Evolutionary conservation across 1,140 invertebrate species (phyloP).

Genomic region (Calephelis virginiensis): DNA sequence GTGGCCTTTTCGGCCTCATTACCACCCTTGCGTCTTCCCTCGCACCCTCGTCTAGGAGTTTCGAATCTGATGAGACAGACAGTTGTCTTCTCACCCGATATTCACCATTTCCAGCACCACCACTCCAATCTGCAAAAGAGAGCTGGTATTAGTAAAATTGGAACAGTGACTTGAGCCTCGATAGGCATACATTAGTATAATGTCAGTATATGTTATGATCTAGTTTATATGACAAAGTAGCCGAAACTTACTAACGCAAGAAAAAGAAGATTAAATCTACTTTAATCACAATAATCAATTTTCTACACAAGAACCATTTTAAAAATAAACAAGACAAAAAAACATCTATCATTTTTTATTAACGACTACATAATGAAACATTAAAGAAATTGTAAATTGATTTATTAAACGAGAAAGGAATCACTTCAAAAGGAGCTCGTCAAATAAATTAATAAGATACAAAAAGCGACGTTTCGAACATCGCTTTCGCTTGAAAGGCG

Average conservation of each 20-base stretch:
- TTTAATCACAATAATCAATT: no score
- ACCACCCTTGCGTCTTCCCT: constrained; percentile 91
- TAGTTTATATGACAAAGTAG: no score
- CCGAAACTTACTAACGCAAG: no score
- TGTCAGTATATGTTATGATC: no score
- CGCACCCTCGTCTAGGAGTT: constrained; percentile 92
- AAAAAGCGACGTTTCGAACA: constrained; percentile 35
- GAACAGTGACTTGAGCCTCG: no score
- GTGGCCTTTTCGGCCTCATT: constrained; percentile 91
- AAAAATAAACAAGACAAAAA: neutral
- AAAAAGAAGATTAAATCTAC: no score
- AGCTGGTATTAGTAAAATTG: neutral
- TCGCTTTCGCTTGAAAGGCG: constrained; percentile 36
- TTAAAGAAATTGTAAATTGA: neutral
- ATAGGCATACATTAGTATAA: no score
- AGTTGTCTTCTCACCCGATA: constrained; percentile 91
- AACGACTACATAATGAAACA: constrained; percentile 9
- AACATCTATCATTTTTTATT: neutral
- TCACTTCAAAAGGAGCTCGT: constrained; percentile 8
- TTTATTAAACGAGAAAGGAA: constrained; percentile 6
- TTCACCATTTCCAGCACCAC: constrained; percentile 85
- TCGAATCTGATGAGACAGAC: constrained; percentile 94
- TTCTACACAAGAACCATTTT: neutral
- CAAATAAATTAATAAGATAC: constrained; percentile 57
- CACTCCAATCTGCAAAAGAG: constrained; percentile 81